phyloP scores from a whole-genome alignment of 2,888 invertebrate genomes.

The Pseudoips prasinana region DNA sequence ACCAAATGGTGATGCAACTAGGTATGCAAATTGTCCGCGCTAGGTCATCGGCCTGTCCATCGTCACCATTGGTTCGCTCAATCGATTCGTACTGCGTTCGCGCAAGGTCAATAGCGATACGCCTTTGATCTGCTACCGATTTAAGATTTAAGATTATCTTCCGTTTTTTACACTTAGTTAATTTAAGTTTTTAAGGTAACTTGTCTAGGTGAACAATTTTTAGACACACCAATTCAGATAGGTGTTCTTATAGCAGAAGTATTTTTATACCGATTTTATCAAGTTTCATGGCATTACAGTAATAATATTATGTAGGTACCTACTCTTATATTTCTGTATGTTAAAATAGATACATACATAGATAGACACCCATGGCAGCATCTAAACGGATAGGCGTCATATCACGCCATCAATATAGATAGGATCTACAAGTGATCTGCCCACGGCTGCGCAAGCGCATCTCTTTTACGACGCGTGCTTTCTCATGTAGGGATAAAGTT shows the following conservation, averaged over 20 bases:
- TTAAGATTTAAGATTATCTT: constrained; percentile 32
- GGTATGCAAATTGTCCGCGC: constrained; percentile 73
- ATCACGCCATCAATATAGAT: constrained; percentile 56
- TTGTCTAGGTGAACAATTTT: too few relatives aligned
- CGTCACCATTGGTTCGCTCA: constrained; percentile 62
- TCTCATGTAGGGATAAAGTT: constrained; percentile 19
- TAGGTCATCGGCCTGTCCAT: constrained; percentile 65
- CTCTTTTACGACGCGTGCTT: constrained; percentile 25
- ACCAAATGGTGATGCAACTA: constrained; percentile 62
- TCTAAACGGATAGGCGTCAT: constrained; percentile 49
- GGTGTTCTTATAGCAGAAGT: too few relatives aligned
- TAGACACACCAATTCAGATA: too few relatives aligned
- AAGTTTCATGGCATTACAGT: too few relatives aligned
- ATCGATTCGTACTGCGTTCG: constrained; percentile 73
- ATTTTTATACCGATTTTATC: too few relatives aligned
- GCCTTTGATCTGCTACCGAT: constrained; percentile 72
- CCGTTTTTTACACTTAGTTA: too few relatives aligned
- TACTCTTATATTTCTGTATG: too few relatives aligned
- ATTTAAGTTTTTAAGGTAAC: too few relatives aligned
- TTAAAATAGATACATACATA: constrained; percentile 46
- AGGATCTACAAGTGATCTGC: constrained; percentile 50
- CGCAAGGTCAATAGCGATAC: constrained; percentile 75
- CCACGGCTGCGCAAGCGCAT: constrained; percentile 36
- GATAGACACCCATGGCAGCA: constrained; percentile 30
- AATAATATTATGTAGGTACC: too few relatives aligned